phyloP scores from a whole-genome alignment of 2,113 vertebrate genomes.

The Muscicapa adusta region DNA sequence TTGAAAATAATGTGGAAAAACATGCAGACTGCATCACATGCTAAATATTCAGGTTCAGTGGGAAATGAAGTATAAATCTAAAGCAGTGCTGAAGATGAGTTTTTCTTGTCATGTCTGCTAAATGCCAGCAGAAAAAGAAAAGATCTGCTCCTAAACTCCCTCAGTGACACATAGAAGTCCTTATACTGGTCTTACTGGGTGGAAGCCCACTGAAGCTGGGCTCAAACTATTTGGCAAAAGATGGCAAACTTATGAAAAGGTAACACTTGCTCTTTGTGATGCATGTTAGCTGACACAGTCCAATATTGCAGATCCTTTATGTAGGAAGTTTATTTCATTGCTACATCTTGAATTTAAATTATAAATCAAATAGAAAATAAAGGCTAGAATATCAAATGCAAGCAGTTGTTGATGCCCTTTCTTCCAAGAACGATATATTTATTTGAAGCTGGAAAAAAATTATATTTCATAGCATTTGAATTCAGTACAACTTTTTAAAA shows the following conservation, averaged over 20 bases:
- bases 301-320: not conserved
- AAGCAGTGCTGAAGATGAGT: not conserved
- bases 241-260: not conserved
- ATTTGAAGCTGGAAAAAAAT: not conserved
- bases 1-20: not conserved
- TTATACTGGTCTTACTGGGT: not conserved
- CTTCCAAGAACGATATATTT: not conserved
- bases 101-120: not conserved
- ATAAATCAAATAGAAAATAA: not conserved
- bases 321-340: not conserved
- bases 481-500: not conserved
- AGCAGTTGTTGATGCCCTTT: not conserved
- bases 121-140: not conserved
- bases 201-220: not conserved
- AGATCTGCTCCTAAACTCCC: not conserved
- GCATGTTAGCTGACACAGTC: not conserved
- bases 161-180: not conserved
- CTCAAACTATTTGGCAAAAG: not conserved
- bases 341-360: not conserved
- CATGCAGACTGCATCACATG: not conserved
- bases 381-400: not conserved
- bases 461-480: not conserved
- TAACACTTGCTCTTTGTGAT: not conserved
- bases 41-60: not conserved
- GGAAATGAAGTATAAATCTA: not conserved